A percentile compares a stretch with the other conserved stretches of the same genome.
Conservation (phyloP, 2,113 vertebrate species). For the Eolophus roseicapilla region DNA sequence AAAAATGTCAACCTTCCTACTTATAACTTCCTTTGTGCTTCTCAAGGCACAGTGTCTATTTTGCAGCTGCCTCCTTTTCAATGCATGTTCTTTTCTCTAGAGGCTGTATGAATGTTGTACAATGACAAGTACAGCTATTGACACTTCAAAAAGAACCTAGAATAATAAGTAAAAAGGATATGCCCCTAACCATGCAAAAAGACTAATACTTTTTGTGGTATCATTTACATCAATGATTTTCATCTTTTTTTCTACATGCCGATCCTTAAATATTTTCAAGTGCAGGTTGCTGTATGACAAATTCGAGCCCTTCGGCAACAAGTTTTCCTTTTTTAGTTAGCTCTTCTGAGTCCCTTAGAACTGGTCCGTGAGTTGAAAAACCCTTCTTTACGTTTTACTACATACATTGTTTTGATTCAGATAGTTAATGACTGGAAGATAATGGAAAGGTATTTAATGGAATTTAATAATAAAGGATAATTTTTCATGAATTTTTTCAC, state of each 20-base stretch:
- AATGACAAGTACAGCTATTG: not conserved
- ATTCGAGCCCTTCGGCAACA: not conserved
- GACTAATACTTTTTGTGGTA: not conserved
- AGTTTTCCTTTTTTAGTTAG: not conserved
- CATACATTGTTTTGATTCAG: slow-evolving; percentile 35
- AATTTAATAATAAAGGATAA: slow-evolving; percentile 29
- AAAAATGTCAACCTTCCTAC: not conserved
- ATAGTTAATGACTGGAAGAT: slow-evolving; percentile 36
- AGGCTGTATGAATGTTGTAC: not conserved
- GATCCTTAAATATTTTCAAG: not conserved
- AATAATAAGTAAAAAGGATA: not conserved
- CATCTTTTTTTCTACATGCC: not conserved
- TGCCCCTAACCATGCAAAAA: not conserved
- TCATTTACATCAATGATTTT: slow-evolving; percentile 20
- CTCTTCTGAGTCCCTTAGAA: not conserved
- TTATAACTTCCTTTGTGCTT: slow-evolving; percentile 7
- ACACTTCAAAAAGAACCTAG: slow-evolving; percentile 12
- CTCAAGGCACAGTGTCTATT: not conserved
- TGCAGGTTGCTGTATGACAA: not conserved
- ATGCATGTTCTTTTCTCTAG: not conserved
- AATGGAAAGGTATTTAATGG: slow-evolving; percentile 4
- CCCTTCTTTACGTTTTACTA: not conserved
- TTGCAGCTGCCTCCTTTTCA: not conserved
- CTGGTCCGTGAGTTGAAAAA: not conserved
- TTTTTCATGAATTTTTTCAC: not conserved